phyloP scores from a whole-genome alignment of 2,113 vertebrate species.

The Dicaeum eximium region DNA sequence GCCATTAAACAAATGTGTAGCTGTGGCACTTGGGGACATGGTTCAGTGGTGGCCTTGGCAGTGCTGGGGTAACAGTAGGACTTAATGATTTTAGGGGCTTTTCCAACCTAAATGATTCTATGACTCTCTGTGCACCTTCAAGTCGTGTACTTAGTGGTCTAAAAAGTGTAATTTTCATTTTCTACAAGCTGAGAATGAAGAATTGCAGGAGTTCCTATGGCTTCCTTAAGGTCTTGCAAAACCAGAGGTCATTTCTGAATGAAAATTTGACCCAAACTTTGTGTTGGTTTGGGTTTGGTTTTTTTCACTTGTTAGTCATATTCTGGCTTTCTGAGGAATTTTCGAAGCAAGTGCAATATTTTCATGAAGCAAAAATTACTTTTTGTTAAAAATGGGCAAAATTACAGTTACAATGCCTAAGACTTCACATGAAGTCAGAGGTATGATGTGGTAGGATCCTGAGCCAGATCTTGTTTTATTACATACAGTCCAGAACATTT shows the following conservation, averaged over 20 bases:
- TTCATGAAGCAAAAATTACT: not conserved
- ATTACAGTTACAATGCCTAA: not conserved
- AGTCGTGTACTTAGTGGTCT: not conserved
- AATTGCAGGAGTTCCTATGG: not conserved
- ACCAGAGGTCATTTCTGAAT: not conserved
- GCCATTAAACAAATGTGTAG: too few species aligned
- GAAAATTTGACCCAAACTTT: not conserved
- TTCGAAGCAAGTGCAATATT: not conserved
- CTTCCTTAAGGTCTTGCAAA: not conserved
- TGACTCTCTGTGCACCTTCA: not conserved
- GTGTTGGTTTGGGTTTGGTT: accelerated
- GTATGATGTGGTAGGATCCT: accelerated
- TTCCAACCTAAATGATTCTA: not conserved
- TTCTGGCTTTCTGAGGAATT: not conserved
- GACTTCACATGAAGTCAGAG: not conserved
- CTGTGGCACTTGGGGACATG: not conserved
- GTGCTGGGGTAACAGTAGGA: not conserved
- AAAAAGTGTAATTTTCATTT: not conserved
- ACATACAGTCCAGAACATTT: not conserved
- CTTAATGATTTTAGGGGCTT: not conserved
- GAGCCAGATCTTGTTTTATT: not conserved
- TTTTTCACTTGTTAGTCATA: not conserved
- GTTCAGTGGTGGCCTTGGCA: not conserved
- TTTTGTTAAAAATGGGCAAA: not conserved
- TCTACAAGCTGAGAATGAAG: not conserved